A percentile compares a stretch with the other conserved stretches of the same genome.
phyloP scores from a whole-genome alignment of 2,797 vertebrate genomes.

The Serranus cabrilla region DNA sequence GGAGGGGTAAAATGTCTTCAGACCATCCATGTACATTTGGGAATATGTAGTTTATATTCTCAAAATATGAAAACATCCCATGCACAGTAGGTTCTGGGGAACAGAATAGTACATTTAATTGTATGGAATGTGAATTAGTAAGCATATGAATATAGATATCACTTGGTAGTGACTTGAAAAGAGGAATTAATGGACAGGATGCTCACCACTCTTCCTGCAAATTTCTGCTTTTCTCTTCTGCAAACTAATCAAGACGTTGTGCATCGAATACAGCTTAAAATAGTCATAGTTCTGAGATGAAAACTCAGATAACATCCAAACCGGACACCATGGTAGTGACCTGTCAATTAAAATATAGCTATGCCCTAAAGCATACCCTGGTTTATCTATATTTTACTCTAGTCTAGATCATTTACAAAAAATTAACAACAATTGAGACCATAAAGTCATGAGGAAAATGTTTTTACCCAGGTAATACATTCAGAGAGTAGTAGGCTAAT shows the following conservation, averaged over 20 bases:
- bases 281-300: too few relatives aligned
- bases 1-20: not conserved
- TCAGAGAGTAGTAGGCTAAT: too few relatives aligned
- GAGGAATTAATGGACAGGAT: slow-evolving; percentile 32
- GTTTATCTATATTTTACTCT: too few relatives aligned
- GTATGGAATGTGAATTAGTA: slow-evolving; percentile 1
- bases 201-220: slow-evolving; percentile 35
- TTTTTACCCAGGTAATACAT: too few relatives aligned
- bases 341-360: too few relatives aligned
- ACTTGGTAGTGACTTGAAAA: not conserved
- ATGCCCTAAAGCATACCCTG: too few relatives aligned
- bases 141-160: not conserved
- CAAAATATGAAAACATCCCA: not conserved
- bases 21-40: not conserved
- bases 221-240: slow-evolving; percentile 33
- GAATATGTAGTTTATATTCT: not conserved
- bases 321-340: too few relatives aligned
- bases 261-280: not conserved
- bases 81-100: not conserved
- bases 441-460: too few relatives aligned
- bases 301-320: too few relatives aligned
- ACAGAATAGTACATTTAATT: not conserved
- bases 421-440: too few relatives aligned
- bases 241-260: slow-evolving; percentile 1
- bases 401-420: too few relatives aligned